These are phyloP conservation scores for Antedon mediterranea DNA, from an alignment of 53 echinoderm and acorn worm genomes.

Conservation along the genomic window DNA sequence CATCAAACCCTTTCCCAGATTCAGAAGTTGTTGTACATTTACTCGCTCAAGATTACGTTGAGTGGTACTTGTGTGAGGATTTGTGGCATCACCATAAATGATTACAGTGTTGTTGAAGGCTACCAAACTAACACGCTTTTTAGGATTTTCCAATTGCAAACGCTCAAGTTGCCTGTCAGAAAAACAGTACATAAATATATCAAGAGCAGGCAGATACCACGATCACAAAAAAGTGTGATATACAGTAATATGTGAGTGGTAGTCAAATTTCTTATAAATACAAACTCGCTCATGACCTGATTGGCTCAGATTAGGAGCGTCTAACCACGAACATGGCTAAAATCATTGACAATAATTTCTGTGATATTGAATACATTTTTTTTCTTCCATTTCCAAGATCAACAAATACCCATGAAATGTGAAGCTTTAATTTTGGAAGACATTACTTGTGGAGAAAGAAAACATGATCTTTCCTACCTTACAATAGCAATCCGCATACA, in stretches of 20 bases:
- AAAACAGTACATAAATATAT: not conserved
- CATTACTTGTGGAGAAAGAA: too few relatives aligned
- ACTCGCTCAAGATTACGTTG: slow-evolving; percentile 6
- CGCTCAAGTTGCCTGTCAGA: slow-evolving; percentile 66
- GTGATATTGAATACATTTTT: too few relatives aligned
- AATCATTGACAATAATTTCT: too few relatives aligned
- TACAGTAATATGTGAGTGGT: too few relatives aligned
- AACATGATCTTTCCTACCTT: slow-evolving; percentile 26
- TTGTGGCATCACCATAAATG: slow-evolving; percentile 41
- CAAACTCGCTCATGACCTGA: too few relatives aligned
- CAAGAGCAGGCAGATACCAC: not conserved
- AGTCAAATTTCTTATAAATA: too few relatives aligned
- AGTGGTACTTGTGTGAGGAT: slow-evolving; percentile 12
- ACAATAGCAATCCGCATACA: slow-evolving; percentile 80
- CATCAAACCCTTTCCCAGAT: not conserved
- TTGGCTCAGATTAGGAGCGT: too few relatives aligned
- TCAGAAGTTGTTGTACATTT: not conserved
- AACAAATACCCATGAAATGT: too few relatives aligned
- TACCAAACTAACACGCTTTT: slow-evolving; percentile 52
- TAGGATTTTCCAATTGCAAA: slow-evolving; percentile 49
- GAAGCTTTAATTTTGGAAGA: too few relatives aligned
- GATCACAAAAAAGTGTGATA: not conserved
- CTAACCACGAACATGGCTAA: too few relatives aligned
- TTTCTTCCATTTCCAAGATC: too few relatives aligned
- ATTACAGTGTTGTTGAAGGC: slow-evolving; percentile 45